Evolutionary conservation across 1,140 invertebrate species (phyloP).

Genomic region (Diachasma alloeum): DNA sequence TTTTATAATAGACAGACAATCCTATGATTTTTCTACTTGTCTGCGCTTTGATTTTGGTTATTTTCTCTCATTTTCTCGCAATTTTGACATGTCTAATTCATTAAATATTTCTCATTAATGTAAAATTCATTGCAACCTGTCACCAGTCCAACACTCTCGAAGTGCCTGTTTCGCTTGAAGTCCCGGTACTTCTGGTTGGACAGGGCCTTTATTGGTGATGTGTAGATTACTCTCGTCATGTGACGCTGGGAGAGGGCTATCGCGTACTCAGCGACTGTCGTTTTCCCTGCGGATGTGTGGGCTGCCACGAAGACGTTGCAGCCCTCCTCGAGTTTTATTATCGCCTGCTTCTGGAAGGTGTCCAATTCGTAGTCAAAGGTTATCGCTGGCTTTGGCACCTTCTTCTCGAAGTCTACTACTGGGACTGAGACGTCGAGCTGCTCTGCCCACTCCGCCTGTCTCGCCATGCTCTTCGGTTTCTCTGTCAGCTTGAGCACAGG

Average conservation of each 20-base stretch:
- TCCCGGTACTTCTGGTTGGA: slow-evolving; percentile 99
- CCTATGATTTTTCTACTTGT: too few relatives aligned
- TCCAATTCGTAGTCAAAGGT: slow-evolving; percentile 94
- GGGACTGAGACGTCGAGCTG: slow-evolving; percentile 82
- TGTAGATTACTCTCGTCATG: slow-evolving; percentile 96
- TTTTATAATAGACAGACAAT: too few relatives aligned
- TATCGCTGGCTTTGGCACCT: slow-evolving; percentile 85
- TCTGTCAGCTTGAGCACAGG: slow-evolving; percentile 67
- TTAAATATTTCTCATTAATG: too few relatives aligned
- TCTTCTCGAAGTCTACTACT: slow-evolving; percentile 83
- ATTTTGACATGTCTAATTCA: too few relatives aligned
- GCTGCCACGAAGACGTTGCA: slow-evolving; percentile 98
- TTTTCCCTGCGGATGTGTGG: slow-evolving; percentile 99
- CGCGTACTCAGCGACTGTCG: slow-evolving; percentile 98
- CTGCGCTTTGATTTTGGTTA: too few relatives aligned
- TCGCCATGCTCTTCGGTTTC: slow-evolving; percentile 33
- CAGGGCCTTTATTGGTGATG: slow-evolving; percentile 98
- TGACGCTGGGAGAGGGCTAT: slow-evolving; percentile 92
- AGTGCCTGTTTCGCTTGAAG: slow-evolving; percentile 82
- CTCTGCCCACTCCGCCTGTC: slow-evolving; percentile 82
- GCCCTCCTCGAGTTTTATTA: slow-evolving; percentile 91
- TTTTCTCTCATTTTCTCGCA: too few relatives aligned
- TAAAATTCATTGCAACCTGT: too few relatives aligned
- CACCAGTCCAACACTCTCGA: slow-evolving; percentile 92
- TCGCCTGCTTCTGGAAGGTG: slow-evolving; percentile 96